A percentile compares a stretch with the other conserved stretches of the same genome.
Conservation (phyloP, 1,140 invertebrate species). For the Lepidurus couesii region DNA sequence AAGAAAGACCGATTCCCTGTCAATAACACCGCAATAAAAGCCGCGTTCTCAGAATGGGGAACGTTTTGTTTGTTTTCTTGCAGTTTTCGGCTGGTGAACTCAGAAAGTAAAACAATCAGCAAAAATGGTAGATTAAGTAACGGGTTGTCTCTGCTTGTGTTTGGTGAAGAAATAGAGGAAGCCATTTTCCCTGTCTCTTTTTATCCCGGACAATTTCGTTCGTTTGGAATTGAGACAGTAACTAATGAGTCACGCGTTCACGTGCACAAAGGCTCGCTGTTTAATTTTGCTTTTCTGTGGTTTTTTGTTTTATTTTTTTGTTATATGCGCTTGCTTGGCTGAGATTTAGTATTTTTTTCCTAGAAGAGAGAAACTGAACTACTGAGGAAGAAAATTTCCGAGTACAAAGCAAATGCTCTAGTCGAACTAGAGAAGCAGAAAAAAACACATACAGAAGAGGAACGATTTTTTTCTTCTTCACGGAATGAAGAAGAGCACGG, state of each 20-base stretch:
- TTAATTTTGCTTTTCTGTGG: background rate
- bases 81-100: background rate
- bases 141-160: background rate
- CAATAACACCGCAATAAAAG: too few relatives aligned
- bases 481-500: conserved; percentile 12
- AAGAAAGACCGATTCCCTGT: too few relatives aligned
- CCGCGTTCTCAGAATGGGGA: too few relatives aligned
- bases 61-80: too few relatives aligned
- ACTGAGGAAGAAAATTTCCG: background rate
- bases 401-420: background rate
- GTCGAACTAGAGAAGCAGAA: background rate
- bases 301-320: background rate
- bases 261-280: conserved; percentile 11
- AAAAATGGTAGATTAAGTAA: conserved; percentile 19
- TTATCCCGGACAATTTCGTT: background rate
- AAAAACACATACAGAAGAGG: background rate
- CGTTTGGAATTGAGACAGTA: conserved; percentile 14
- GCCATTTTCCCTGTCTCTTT: background rate
- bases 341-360: background rate
- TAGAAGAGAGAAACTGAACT: background rate
- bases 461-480: background rate
- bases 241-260: conserved; percentile 18
- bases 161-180: background rate
- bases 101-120: background rate
- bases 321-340: background rate